These are phyloP conservation scores for Colossoma macropomum DNA, from an alignment of 2,113 vertebrate genomes.

Conservation along the genomic window DNA sequence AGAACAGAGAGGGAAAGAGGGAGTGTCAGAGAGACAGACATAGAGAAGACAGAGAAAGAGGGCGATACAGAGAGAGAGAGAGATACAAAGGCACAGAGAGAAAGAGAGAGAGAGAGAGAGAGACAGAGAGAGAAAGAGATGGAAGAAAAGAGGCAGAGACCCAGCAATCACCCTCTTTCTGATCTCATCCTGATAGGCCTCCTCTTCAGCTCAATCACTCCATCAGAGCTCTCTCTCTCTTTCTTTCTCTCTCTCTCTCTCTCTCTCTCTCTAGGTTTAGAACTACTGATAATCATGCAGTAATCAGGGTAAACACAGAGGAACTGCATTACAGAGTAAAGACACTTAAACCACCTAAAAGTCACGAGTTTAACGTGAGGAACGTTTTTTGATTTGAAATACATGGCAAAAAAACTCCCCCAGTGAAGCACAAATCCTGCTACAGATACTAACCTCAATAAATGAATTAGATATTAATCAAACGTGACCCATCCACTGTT, in stretches of 20 bases:
- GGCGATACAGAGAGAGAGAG: background rate
- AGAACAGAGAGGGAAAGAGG: background rate
- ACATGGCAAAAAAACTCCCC: too few species aligned
- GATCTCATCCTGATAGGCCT: slow-evolving; percentile 43
- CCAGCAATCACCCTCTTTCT: slow-evolving; percentile 56
- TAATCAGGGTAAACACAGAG: slow-evolving; percentile 49
- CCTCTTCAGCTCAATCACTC: slow-evolving; percentile 57
- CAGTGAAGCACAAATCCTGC: too few species aligned
- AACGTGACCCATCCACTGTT: too few species aligned
- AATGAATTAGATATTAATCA: too few species aligned
- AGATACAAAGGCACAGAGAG: background rate
- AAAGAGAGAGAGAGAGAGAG: background rate
- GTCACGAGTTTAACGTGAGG: background rate
- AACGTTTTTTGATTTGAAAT: too few species aligned
- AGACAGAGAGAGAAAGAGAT: background rate
- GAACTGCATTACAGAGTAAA: slow-evolving; percentile 38
- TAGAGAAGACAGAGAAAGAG: slow-evolving; percentile 2
- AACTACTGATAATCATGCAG: slow-evolving; percentile 50
- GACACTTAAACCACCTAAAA: slow-evolving; percentile 32
- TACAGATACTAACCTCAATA: too few species aligned
- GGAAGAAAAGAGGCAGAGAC: background rate
- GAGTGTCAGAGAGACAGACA: slow-evolving; percentile 7
- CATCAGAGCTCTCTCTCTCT: slow-evolving; percentile 39
- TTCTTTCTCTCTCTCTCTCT: background rate
- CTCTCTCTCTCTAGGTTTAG: slow-evolving; percentile 27